Evolutionary conservation across 2,113 vertebrate genomes (phyloP).

Genomic region (Tiliqua scincoides): DNA sequence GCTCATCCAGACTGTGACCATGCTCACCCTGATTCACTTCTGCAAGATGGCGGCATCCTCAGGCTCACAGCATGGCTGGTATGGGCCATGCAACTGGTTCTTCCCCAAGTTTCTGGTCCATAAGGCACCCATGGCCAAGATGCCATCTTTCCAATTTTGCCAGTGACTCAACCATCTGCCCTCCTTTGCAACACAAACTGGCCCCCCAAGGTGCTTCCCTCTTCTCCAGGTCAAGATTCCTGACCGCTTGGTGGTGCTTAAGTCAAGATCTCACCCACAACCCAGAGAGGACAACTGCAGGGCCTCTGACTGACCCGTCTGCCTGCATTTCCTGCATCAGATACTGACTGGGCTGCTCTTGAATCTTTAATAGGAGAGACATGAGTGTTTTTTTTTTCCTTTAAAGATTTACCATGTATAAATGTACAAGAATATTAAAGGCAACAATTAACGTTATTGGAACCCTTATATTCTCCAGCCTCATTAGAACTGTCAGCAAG

Average conservation of each 20-base stretch:
- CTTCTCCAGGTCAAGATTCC: background rate
- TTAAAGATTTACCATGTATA: constrained; percentile 82
- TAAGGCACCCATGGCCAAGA: background rate
- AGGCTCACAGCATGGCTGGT: too few relatives aligned
- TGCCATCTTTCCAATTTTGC: too few relatives aligned
- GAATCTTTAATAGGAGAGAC: constrained; percentile 61
- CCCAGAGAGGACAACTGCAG: background rate
- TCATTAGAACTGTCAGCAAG: constrained; percentile 85
- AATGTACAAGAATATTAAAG: constrained; percentile 83
- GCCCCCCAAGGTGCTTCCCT: background rate
- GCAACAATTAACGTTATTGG: constrained; percentile 87
- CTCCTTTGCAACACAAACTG: background rate
- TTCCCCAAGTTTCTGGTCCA: background rate
- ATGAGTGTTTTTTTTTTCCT: constrained; percentile 68
- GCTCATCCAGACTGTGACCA: too few relatives aligned
- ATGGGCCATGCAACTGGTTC: too few relatives aligned
- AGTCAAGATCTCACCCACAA: background rate
- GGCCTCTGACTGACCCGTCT: background rate
- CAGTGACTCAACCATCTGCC: background rate
- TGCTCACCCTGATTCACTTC: too few relatives aligned
- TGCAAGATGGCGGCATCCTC: too few relatives aligned
- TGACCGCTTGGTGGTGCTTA: too few relatives aligned
- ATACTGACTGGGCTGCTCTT: constrained; percentile 10
- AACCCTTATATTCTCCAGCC: constrained; percentile 83
- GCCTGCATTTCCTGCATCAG: background rate